Evolutionary conservation across 2,888 invertebrate genomes (phyloP).

Genomic region (Limnephilus lunatus): DNA sequence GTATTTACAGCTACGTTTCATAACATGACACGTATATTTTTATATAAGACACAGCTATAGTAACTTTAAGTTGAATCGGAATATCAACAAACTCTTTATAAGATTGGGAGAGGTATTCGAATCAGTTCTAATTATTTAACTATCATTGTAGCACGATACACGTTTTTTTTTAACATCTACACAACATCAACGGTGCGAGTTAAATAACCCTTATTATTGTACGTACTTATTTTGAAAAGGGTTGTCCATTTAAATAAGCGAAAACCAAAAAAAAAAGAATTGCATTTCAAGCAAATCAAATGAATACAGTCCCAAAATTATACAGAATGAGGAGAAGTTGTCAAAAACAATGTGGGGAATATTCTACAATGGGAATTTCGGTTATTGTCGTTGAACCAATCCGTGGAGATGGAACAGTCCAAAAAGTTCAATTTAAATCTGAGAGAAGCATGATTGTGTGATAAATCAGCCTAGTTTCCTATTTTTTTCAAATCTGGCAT

Average conservation of each 20-base stretch:
- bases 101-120: background rate
- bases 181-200: background rate
- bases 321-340: background rate
- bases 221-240: background rate
- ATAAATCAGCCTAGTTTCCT: constrained; percentile 74
- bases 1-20: constrained; percentile 35
- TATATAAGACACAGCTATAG: constrained; percentile 3
- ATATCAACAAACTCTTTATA: constrained; percentile 16
- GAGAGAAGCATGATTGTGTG: constrained; percentile 66
- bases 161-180: background rate
- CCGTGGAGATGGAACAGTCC: background rate
- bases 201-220: background rate
- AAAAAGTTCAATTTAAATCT: background rate
- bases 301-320: background rate
- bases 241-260: background rate
- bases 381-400: background rate
- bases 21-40: constrained; percentile 14
- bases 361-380: background rate
- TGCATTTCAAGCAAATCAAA: background rate
- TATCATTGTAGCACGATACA: background rate
- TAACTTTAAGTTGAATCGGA: background rate
- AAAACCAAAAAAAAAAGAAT: background rate
- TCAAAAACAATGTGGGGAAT: background rate
- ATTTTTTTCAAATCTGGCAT: constrained; percentile 73
- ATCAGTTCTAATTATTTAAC: background rate